phyloP scores from a whole-genome alignment of 64 coral and sea anemone genomes.

The Anthopleura sola region DNA sequence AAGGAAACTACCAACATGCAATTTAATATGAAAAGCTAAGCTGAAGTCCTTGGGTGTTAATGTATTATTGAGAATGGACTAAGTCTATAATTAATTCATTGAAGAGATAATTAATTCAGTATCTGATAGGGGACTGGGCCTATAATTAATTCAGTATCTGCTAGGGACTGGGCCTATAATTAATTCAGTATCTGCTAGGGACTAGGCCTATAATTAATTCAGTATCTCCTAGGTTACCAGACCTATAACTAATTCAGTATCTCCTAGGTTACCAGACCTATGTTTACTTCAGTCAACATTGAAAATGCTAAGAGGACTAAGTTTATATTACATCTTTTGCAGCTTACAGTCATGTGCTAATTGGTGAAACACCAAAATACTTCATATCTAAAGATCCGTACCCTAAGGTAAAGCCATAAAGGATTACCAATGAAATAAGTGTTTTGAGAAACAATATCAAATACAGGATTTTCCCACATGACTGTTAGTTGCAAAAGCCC shows the following conservation, averaged over 20 bases:
- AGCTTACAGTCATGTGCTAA: background rate
- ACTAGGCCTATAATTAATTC: background rate
- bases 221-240: background rate
- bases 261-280: background rate
- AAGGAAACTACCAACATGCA: constrained; percentile 5
- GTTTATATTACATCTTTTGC: background rate
- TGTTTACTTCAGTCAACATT: background rate
- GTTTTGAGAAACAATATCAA: no score
- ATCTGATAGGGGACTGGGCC: background rate
- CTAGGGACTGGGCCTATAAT: background rate
- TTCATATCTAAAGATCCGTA: no score
- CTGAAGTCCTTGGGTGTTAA: background rate
- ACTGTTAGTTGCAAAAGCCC: no score
- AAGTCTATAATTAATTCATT: background rate
- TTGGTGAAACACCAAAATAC: no score
- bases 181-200: background rate
- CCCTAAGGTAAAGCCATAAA: no score
- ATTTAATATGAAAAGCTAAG: background rate
- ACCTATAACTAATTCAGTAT: background rate
- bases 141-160: background rate
- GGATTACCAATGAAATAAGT: no score
- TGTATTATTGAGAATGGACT: background rate
- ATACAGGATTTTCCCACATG: no score
- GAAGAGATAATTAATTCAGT: background rate
- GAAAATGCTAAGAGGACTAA: no score